Conservation (phyloP, 1,140 invertebrate species). For the Lasaia peninsularis region DNA sequence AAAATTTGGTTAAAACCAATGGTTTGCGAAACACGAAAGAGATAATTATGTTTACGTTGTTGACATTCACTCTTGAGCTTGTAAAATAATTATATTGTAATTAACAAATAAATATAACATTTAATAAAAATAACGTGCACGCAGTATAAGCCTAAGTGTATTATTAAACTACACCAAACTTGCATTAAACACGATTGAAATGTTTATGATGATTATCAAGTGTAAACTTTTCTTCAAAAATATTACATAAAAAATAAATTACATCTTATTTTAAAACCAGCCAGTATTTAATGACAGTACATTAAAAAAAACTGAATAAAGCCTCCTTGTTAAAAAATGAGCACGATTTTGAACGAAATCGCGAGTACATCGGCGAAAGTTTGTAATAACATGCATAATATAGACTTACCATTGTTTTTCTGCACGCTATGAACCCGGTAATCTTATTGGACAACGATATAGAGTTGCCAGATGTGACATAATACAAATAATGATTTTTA, state of each 20-base stretch:
- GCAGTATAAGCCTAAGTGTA: too few relatives aligned
- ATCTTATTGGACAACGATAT: constrained; percentile 23
- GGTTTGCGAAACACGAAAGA: too few relatives aligned
- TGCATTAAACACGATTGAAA: too few relatives aligned
- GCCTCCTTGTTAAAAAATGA: constrained; percentile 14
- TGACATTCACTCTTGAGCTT: too few relatives aligned
- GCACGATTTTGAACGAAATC: constrained; percentile 20
- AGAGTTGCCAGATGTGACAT: constrained; percentile 19
- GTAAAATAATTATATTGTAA: too few relatives aligned
- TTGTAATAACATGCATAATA: constrained; percentile 30
- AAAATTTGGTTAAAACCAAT: too few relatives aligned
- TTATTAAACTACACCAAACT: too few relatives aligned
- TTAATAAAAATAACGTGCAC: too few relatives aligned
- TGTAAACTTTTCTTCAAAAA: too few relatives aligned
- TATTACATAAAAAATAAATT: background rate
- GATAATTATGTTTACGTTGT: too few relatives aligned
- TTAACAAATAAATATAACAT: too few relatives aligned
- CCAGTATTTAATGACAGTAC: background rate
- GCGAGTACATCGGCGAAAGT: constrained; percentile 24
- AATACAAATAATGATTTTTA: background rate
- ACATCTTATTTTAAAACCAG: constrained; percentile 1
- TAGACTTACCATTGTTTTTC: constrained; percentile 35
- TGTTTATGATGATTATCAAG: too few relatives aligned
- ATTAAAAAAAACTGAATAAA: constrained; percentile 13
- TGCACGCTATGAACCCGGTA: constrained; percentile 15